Conservation (phyloP, 2,888 invertebrate species). For the Rutpela maculata region DNA sequence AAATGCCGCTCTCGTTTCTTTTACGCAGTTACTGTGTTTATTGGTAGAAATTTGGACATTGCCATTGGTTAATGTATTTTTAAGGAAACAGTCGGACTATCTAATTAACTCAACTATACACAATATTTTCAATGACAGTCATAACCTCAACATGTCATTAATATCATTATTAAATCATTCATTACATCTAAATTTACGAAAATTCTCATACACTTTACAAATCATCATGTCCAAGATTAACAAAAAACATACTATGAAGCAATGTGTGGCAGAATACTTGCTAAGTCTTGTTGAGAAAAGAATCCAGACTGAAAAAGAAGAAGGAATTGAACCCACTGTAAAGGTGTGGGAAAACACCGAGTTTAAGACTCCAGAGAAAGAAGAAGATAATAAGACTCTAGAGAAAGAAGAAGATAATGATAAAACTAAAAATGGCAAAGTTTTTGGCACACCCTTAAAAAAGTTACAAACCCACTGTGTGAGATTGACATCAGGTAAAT, state of each 20-base stretch:
- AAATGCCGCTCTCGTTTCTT: no score
- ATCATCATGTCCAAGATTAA: constrained; percentile 12
- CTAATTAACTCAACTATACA: no score
- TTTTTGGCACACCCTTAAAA: constrained; percentile 20
- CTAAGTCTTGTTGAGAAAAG: background rate
- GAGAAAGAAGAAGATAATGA: no score
- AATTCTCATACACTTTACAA: no score
- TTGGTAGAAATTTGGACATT: no score
- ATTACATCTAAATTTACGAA: background rate
- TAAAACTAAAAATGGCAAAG: background rate
- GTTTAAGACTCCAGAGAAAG: background rate
- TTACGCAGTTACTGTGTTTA: no score
- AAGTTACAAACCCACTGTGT: constrained; percentile 67
- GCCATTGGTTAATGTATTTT: no score
- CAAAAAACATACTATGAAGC: background rate
- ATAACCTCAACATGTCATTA: constrained; percentile 17
- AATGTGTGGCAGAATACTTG: constrained; percentile 12
- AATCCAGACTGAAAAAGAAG: background rate
- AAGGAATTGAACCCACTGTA: background rate
- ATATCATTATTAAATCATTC: background rate
- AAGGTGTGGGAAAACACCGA: background rate
- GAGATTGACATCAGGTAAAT: constrained; percentile 80
- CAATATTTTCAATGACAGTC: background rate
- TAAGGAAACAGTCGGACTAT: no score
- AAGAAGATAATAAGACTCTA: background rate